phyloP scores from a whole-genome alignment of 2,113 vertebrate species.

The Jacana jacana region DNA sequence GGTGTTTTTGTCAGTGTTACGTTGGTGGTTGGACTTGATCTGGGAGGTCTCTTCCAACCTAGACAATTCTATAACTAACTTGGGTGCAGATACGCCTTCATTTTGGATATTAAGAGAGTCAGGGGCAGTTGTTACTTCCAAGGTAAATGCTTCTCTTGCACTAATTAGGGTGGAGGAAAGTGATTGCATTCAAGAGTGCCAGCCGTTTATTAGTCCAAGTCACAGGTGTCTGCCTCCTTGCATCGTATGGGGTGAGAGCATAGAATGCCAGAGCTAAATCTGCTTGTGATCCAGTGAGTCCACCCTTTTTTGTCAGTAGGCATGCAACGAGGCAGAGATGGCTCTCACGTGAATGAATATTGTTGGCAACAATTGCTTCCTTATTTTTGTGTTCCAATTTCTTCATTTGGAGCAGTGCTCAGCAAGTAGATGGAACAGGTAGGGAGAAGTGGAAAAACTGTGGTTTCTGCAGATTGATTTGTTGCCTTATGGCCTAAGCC shows the following conservation, averaged over 20 bases:
- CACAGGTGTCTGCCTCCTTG: background rate
- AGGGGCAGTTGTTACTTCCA: background rate
- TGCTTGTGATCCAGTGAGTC: background rate
- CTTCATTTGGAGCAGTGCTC: background rate
- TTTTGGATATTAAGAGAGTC: background rate
- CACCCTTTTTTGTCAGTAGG: background rate
- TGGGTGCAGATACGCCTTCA: background rate
- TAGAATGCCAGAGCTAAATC: background rate
- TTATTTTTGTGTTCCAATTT: rapidly evolving
- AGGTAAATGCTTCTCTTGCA: background rate
- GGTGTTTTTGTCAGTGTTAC: background rate
- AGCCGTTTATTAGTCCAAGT: background rate
- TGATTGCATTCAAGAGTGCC: background rate
- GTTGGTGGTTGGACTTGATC: background rate
- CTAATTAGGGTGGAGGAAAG: background rate
- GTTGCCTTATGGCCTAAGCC: background rate
- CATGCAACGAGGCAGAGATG: background rate
- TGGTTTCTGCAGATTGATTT: background rate
- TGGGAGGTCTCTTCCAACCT: background rate
- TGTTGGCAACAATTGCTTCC: background rate
- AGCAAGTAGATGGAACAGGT: background rate
- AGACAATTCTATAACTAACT: background rate
- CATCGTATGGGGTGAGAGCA: background rate
- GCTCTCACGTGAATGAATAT: background rate
- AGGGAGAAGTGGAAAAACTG: background rate